Evolutionary conservation across 2,797 vertebrate species (phyloP).

Genomic region (Apodemus agrarius): DNA sequence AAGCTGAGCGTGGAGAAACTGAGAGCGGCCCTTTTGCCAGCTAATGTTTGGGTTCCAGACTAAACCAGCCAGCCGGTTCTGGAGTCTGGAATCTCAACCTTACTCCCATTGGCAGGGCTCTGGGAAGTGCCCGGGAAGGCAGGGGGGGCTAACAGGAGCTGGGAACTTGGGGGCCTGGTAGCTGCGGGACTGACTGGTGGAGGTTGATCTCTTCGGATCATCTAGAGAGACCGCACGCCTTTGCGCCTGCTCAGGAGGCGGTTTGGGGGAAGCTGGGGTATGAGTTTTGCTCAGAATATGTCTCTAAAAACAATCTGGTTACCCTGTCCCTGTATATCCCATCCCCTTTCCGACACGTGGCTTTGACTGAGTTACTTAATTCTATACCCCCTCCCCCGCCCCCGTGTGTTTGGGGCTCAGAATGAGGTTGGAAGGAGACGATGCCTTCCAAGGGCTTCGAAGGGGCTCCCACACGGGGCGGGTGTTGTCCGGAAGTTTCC

Average conservation of each 20-base stretch:
- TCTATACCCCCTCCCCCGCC: no score
- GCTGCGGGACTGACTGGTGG: no score
- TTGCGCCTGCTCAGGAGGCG: accelerated
- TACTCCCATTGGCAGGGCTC: accelerated
- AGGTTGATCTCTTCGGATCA: accelerated
- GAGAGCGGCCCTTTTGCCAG: not conserved
- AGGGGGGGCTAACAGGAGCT: accelerated
- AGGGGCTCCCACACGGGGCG: accelerated
- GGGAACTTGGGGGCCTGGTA: accelerated
- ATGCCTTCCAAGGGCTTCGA: not conserved
- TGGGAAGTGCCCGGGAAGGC: accelerated
- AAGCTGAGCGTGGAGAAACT: no score
- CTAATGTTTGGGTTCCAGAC: no score
- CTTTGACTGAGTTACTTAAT: not conserved
- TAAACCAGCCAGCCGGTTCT: accelerated
- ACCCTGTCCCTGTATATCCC: not conserved
- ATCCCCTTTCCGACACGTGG: not conserved
- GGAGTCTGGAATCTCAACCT: not conserved
- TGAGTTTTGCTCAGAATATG: accelerated
- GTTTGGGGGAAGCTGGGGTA: accelerated
- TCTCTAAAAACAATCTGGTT: not conserved
- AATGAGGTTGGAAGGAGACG: not conserved
- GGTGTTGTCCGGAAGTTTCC: not conserved
- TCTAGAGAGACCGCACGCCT: accelerated
- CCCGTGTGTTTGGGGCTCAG: not conserved